Evolutionary conservation across 2,888 invertebrate genomes (phyloP), one percentile per base, ranked within the genome.

Genomic region (Mechanitis mazaeus): DNA sequence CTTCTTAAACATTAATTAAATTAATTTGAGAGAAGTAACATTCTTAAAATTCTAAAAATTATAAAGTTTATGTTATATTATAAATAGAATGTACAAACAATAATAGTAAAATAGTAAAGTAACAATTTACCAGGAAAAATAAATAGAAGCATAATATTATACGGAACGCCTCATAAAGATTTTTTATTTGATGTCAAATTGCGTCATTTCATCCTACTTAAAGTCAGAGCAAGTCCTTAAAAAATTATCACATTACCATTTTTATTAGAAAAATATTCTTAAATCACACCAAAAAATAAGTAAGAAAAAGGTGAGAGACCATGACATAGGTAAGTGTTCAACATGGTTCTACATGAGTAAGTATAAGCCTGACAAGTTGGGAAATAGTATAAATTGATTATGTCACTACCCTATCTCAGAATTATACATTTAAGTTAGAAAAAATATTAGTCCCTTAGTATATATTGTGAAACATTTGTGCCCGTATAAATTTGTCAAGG

Each of bases 201-300:
- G 61, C 63, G 56, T 63, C 59, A 53, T 61, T 58, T 65, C 56
- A 56, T 59, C 65, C 60, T 64, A 64, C 61, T 68, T 66, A 65
- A 64, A 67, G 64, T 65, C 65, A 64, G 62, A 62, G 61, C 65
- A 76, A 77, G 76, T 73, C 76, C 75, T 79, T 79, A 82, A 80
- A 50, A 81, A 82, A 79, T 78, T 76, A 75, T 74, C 72, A 75
- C 78, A 87, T 85, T 84, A 83, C 80, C 85, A 85, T 85, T 85
- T 85, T 85, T 86, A 86, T 86, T 83, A 82, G 79, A 78, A 84
- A 85, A 81, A 31, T 31, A 31, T 50, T 31, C 31, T 50, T 1
- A 50, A 50, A 50, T 31, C 4, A 50, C 31, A n/a, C 31, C 11
- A 31, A 50, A 31, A 31, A 42, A 42, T 42, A 42, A 42, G 9